Percentiles rank a stretch among this genome's conserved stretches.
Evolutionary conservation across 2,113 vertebrate genomes (phyloP).

Genomic region (Misgurnus anguillicaudatus): DNA sequence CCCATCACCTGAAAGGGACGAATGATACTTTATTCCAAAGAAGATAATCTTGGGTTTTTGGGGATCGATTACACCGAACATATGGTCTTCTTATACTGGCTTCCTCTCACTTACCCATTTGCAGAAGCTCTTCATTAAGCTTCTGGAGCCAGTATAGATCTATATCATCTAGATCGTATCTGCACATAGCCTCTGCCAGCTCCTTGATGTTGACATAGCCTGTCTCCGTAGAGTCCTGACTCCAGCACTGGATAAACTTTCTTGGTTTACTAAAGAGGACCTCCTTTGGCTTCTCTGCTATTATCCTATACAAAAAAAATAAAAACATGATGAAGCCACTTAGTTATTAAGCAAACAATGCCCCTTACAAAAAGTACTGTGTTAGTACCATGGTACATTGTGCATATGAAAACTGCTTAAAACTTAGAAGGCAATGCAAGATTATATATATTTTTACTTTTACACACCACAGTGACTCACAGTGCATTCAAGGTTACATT

Average conservation of each 20-base stretch:
- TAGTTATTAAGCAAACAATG: neutral
- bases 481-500: no score
- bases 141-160: slow-evolving; percentile 91
- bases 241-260: slow-evolving; percentile 88
- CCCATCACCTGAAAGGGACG: slow-evolving; percentile 76
- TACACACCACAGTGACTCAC: no score
- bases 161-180: slow-evolving; percentile 94
- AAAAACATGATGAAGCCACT: neutral
- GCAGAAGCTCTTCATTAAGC: slow-evolving; percentile 83
- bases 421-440: no score
- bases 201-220: slow-evolving; percentile 90
- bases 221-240: slow-evolving; percentile 81
- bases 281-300: slow-evolving; percentile 84
- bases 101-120: slow-evolving; percentile 81
- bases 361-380: neutral
- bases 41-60: neutral
- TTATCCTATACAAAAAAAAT: slow-evolving; percentile 69
- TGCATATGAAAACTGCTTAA: no score
- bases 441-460: no score
- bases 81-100: neutral
- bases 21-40: neutral
- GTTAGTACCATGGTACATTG: neutral
- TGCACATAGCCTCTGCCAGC: slow-evolving; percentile 89
- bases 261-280: slow-evolving; percentile 84
- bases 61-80: neutral